Evolutionary conservation across 2,113 vertebrate genomes (phyloP).

Genomic region (Calidris pygmaea): DNA sequence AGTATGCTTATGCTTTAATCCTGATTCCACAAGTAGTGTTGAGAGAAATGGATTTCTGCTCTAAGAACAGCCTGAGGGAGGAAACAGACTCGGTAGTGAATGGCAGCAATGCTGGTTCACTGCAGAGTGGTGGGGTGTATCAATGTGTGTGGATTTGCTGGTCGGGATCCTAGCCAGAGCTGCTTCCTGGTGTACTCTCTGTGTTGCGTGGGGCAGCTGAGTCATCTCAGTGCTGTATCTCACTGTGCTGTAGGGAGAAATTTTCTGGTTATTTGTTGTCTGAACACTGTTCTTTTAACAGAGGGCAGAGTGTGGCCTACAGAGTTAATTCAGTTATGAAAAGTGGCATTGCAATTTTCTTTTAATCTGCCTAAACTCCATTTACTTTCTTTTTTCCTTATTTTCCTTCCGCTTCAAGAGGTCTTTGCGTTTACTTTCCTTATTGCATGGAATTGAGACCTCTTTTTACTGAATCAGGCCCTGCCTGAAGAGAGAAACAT

Average conservation of each 20-base stretch:
- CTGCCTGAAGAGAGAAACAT: not conserved
- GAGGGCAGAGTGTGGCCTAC: not conserved
- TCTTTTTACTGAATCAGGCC: not conserved
- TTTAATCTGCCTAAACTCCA: not conserved
- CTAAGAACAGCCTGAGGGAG: rapidly evolving
- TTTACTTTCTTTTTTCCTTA: not conserved
- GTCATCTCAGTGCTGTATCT: not conserved
- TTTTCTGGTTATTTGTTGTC: not conserved
- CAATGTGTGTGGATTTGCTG: not conserved
- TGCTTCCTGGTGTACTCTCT: rapidly evolving
- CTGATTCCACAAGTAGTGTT: not conserved
- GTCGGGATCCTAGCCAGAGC: not conserved
- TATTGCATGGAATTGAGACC: not conserved
- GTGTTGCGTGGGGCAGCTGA: not conserved
- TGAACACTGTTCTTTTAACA: not conserved
- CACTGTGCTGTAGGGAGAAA: not conserved
- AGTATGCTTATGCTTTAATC: not conserved
- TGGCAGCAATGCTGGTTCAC: not conserved
- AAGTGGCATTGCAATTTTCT: not conserved
- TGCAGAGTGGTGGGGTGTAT: not conserved
- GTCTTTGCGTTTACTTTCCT: not conserved
- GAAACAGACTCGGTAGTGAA: not conserved
- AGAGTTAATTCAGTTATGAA: not conserved
- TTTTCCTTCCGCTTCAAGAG: not conserved
- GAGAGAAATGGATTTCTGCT: not conserved